Evolutionary conservation across 2,888 invertebrate species (phyloP).

Genomic region (Caenorhabditis zanzibari): DNA sequence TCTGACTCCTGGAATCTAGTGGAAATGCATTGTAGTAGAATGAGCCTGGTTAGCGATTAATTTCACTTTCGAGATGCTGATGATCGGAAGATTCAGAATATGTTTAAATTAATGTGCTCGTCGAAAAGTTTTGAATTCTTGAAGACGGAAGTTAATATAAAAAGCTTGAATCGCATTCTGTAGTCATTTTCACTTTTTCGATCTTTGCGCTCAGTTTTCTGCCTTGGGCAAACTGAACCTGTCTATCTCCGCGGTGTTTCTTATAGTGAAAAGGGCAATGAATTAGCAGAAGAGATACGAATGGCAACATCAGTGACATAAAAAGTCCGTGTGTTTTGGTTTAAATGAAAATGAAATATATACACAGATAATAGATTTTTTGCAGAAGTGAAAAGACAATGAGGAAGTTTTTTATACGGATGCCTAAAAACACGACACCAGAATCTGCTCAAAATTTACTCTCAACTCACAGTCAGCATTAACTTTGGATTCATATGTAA

Average conservation of each 20-base stretch:
- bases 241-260: not conserved
- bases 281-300: slow-evolving; percentile 14
- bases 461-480: too few relatives aligned
- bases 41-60: too few relatives aligned
- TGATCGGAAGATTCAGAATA: too few relatives aligned
- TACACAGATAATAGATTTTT: slow-evolving; percentile 5
- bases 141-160: not conserved
- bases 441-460: too few relatives aligned
- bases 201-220: slow-evolving; percentile 29
- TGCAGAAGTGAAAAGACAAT: too few relatives aligned
- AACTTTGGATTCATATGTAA: too few relatives aligned
- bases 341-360: not conserved
- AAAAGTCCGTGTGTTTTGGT: slow-evolving; percentile 30
- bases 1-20: too few relatives aligned
- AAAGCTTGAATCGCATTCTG: not conserved
- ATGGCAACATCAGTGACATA: slow-evolving; percentile 20
- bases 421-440: too few relatives aligned
- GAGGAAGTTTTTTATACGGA: too few relatives aligned
- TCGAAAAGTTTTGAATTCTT: not conserved
- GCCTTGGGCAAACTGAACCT: slow-evolving; percentile 17
- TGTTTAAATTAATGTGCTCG: too few relatives aligned
- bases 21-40: too few relatives aligned
- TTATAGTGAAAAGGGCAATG: slow-evolving; percentile 13
- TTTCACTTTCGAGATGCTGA: too few relatives aligned
- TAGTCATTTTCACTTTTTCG: not conserved